Evolutionary conservation across 2,797 vertebrate genomes (phyloP).

Genomic region (Cyclura pinguis): DNA sequence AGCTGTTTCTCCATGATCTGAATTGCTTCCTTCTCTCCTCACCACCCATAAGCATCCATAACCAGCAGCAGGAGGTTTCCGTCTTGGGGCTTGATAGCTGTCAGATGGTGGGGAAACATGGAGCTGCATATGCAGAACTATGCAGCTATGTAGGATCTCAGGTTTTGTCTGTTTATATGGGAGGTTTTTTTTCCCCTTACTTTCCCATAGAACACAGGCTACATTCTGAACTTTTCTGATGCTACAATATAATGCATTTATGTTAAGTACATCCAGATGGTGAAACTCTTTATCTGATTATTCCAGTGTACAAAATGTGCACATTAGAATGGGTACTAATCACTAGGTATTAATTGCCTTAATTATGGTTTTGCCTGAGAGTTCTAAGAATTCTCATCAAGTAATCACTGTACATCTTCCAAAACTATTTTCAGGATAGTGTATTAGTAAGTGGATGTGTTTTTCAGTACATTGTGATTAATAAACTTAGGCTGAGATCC

Average conservation of each 20-base stretch:
- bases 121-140: too few species aligned
- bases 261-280: slow-evolving; percentile 27
- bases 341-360: slow-evolving; percentile 46
- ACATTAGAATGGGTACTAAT: slow-evolving; percentile 35
- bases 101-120: too few species aligned
- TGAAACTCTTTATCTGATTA: slow-evolving; percentile 43
- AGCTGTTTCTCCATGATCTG: too few species aligned
- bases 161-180: neutral
- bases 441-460: slow-evolving; percentile 12
- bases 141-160: too few species aligned
- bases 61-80: too few species aligned
- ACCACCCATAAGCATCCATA: too few species aligned
- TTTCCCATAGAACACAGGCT: neutral
- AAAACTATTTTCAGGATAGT: slow-evolving; percentile 30
- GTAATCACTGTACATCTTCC: slow-evolving; percentile 35
- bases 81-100: too few species aligned
- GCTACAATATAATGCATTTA: slow-evolving; percentile 18
- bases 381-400: slow-evolving; percentile 43
- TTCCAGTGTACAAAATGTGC: slow-evolving; percentile 21
- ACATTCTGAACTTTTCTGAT: neutral
- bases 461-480: slow-evolving; percentile 24
- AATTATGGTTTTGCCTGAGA: slow-evolving; percentile 42
- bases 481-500: neutral
- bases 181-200: neutral
- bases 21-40: too few species aligned